phyloP scores from a whole-genome alignment of 2,888 invertebrate genomes.

The Leptopterna dolabrata region DNA sequence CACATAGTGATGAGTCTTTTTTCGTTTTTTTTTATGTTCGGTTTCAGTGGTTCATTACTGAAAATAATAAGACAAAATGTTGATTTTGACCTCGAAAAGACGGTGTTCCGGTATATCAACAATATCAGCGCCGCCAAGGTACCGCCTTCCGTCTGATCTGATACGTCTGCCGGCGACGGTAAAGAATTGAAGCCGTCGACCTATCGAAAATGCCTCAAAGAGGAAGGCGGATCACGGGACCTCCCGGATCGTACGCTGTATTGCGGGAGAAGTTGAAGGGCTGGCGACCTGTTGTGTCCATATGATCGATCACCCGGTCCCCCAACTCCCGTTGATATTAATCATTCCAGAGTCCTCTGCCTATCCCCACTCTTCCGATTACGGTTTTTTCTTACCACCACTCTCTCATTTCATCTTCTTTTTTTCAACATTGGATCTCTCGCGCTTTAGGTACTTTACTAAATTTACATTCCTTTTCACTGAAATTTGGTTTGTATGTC shows the following conservation, averaged over 20 bases:
- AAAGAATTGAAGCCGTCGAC: neutral
- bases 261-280: constrained; percentile 3
- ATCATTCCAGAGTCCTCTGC: neutral
- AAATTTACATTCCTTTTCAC: no score
- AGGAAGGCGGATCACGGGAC: neutral
- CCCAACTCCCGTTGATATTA: constrained; percentile 7
- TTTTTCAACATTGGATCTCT: neutral
- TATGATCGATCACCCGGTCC: constrained; percentile 5
- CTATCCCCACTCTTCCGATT: neutral
- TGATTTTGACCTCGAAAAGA: no score
- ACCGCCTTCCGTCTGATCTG: neutral
- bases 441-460: neutral
- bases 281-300: constrained; percentile 25
- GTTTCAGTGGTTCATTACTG: no score
- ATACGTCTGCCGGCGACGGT: neutral
- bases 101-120: neutral
- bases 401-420: neutral
- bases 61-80: no score
- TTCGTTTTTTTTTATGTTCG: no score
- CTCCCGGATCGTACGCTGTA: neutral
- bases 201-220: neutral
- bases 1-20: no score
- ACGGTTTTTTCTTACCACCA: neutral
- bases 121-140: neutral
- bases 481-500: no score